phyloP scores from a whole-genome alignment of 92 coral and sea anemone genomes.

The Parazoanthus darwini region DNA sequence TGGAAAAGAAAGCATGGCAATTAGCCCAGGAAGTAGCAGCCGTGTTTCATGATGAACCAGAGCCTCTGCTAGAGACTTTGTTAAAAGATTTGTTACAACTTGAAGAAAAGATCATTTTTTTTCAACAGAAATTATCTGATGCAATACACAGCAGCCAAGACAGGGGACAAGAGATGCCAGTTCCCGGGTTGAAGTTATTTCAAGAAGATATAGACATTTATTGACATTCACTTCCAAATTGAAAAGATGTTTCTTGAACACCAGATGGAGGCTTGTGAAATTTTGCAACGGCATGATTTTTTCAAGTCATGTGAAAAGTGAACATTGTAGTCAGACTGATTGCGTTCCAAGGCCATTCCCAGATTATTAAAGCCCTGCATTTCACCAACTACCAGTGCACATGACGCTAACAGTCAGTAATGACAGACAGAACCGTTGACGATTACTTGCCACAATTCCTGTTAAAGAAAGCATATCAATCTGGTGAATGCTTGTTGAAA shows the following conservation, averaged over 20 bases:
- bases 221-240: not conserved
- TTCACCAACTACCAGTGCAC: conserved; percentile 30
- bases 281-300: not conserved
- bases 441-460: conserved; percentile 45
- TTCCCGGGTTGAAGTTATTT: too few species aligned
- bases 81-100: conserved; percentile 47
- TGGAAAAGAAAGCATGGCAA: conserved; percentile 58
- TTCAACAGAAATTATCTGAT: conserved; percentile 8
- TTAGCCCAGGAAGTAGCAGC: conserved; percentile 56
- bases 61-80: conserved; percentile 39
- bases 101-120: conserved; percentile 19
- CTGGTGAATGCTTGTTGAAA: conserved; percentile 48
- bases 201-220: not conserved
- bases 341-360: not conserved
- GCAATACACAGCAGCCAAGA: conserved; percentile 66
- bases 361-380: conserved; percentile 34
- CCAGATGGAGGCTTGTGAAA: not conserved
- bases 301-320: conserved; percentile 31
- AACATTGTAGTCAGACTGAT: conserved; percentile 20
- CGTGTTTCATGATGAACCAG: conserved; percentile 57
- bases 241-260: too few species aligned
- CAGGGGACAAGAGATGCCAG: conserved; percentile 45
- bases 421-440: conserved; percentile 46
- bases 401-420: conserved; percentile 22
- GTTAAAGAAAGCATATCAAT: conserved; percentile 50